Base-by-base conservation (phyloP, 2,888 invertebrate genomes). In the Salpingus planirostris region DNA sequence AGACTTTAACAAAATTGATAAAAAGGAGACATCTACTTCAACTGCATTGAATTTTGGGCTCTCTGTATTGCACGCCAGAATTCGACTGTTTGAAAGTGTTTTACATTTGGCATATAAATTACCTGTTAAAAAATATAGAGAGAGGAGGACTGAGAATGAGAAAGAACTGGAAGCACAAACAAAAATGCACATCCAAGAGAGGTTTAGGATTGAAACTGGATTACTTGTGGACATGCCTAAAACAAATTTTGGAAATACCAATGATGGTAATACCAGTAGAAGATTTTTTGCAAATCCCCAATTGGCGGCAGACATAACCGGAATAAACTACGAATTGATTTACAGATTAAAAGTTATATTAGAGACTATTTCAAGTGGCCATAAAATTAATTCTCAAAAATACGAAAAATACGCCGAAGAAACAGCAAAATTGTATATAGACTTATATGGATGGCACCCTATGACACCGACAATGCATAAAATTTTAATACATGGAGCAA, bases 391-490 rank as follows among this genome's bases (percentile, higher is more conserved):
- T 27, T 5, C 18, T 3, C 15, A 23, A 11, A 33, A 40, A 31
- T 50, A 41, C 27, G 11, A 11, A 22, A 12, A 27, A 10, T 47
- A 43, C 33, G 15, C 32, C 5, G 7, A 30, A 15, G 40, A 43
- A 8, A 46, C 47, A 11, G 43, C 46, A 2, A 31, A 35, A 32
- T 15, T 42, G 4, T 49, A 42, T 34, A 37, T 49, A 2, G 24
- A 31, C 2, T 15, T 36, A 8, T 49, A 42, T 32, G 22, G 36
- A 11, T 49, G 47, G 44, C 45, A 48, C 26, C 51, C 47, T 2
- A 58, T 59, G 57, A 45, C 53, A 8, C 51, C 56, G 6, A 58
- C 54, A 3, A 25, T 57, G 35, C 54, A 54, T 35, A 55, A 53
- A 41, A 37, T 55, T 27, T 33, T 55, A 26, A 36, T 53, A 3